Percentiles rank a stretch among this genome's conserved stretches.
Evolutionary conservation across 2,113 vertebrate genomes (phyloP).

Genomic region (Petrocephalus zakoni): DNA sequence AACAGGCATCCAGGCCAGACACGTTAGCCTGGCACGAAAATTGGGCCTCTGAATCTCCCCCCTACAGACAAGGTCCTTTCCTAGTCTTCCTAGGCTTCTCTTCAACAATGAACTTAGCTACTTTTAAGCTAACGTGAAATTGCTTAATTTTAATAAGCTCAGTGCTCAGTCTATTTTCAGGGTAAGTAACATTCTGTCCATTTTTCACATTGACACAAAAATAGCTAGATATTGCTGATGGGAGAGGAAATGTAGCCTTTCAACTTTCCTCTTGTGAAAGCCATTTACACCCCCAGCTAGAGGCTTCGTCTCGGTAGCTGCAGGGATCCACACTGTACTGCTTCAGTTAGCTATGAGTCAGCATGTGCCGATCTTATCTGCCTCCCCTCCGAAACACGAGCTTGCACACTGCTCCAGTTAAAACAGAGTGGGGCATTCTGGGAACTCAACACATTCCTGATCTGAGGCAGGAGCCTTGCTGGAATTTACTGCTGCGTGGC

Average conservation of each 20-base stretch:
- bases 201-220: not conserved
- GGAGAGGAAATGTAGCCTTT: slow-evolving; percentile 18
- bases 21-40: not conserved
- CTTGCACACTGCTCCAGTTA: slow-evolving; percentile 13
- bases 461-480: not conserved
- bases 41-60: not conserved
- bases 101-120: not conserved
- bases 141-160: not conserved
- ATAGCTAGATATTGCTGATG: not conserved
- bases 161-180: not conserved
- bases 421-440: slow-evolving; percentile 9
- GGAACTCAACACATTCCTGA: slow-evolving; percentile 11
- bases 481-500: not conserved
- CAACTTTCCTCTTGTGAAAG: not conserved
- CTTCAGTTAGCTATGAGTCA: not conserved
- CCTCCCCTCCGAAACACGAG: slow-evolving; percentile 15
- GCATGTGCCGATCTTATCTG: slow-evolving; percentile 21
- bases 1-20: not conserved
- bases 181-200: not conserved
- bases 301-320: slow-evolving; percentile 1
- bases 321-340: slow-evolving; percentile 2
- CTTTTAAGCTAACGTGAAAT: not conserved
- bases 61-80: not conserved
- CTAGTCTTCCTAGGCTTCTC: not conserved
- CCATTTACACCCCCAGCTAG: slow-evolving; percentile 2